These are phyloP conservation scores for Monopis laevigella DNA, from an alignment of 2,888 invertebrate species.

Conservation along the genomic window DNA sequence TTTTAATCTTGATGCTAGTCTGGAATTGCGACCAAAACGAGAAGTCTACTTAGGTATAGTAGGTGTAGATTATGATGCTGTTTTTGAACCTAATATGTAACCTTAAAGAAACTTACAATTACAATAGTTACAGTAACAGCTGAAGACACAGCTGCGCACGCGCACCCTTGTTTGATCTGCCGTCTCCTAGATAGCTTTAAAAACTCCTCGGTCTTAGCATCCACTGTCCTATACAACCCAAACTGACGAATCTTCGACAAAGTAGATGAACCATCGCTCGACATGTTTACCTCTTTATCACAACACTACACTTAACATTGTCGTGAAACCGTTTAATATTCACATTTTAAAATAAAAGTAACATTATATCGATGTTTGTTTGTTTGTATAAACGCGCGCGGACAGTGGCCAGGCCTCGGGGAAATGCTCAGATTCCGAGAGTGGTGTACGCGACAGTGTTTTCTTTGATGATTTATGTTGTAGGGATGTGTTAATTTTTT, in stretches of 20 bases:
- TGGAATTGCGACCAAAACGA: no score
- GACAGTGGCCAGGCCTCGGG: conserved; percentile 32
- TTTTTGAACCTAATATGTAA: no score
- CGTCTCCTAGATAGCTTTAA: conserved; percentile 43
- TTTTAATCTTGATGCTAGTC: no score
- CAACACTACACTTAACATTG: background rate
- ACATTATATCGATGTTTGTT: conserved; percentile 14
- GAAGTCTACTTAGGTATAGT: no score
- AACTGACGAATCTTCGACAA: conserved; percentile 44
- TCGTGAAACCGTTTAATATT: background rate
- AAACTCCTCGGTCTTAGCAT: conserved; percentile 52
- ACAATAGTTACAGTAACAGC: conserved; percentile 54
- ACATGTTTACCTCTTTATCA: conserved; percentile 27
- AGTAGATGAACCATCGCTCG: conserved; percentile 39
- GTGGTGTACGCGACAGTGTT: conserved; percentile 8
- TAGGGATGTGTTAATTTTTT: background rate
- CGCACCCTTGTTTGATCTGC: conserved; percentile 52
- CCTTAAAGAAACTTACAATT: conserved; percentile 38
- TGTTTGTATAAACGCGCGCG: conserved; percentile 27
- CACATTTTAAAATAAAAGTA: background rate
- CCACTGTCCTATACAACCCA: conserved; percentile 50
- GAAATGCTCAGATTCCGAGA: conserved; percentile 10
- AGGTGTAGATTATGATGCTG: no score
- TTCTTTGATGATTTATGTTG: conserved; percentile 11
- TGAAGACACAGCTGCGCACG: conserved; percentile 51